Conservation (phyloP, 2,113 vertebrate genomes). For the Ptilorrhoa leucosticta region DNA sequence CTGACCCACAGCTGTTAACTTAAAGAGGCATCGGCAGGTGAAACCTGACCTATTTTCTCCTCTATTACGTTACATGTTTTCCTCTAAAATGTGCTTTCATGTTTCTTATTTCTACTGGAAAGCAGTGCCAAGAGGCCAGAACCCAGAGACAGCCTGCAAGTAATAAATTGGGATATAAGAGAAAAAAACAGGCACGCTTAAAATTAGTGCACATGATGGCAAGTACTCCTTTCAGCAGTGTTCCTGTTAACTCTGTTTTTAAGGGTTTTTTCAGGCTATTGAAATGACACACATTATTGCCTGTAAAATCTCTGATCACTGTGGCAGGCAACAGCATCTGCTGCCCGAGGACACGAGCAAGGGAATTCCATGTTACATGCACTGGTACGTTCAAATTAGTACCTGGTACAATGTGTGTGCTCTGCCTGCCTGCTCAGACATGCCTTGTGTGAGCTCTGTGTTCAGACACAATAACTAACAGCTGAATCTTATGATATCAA, state of each 20-base stretch:
- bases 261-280: neutral
- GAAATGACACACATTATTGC: neutral
- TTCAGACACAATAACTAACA: neutral
- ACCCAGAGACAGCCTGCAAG: neutral
- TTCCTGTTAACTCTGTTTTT: neutral
- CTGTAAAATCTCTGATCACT: neutral
- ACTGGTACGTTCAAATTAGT: neutral
- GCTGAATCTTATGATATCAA: neutral
- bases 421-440: neutral
- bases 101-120: neutral
- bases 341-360: fast-evolving
- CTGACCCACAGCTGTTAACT: neutral
- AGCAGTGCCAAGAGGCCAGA: neutral
- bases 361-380: neutral
- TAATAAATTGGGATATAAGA: neutral
- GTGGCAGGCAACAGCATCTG: neutral
- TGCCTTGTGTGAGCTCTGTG: neutral
- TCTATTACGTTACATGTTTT: slow-evolving; percentile 6
- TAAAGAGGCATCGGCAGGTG: neutral
- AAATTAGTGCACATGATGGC: neutral
- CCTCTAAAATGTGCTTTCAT: neutral
- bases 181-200: neutral
- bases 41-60: slow-evolving; percentile 41
- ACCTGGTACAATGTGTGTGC: neutral
- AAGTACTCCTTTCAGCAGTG: neutral